Base-by-base conservation (phyloP, 2,113 vertebrate species). In the Nematolebias whitei region DNA sequence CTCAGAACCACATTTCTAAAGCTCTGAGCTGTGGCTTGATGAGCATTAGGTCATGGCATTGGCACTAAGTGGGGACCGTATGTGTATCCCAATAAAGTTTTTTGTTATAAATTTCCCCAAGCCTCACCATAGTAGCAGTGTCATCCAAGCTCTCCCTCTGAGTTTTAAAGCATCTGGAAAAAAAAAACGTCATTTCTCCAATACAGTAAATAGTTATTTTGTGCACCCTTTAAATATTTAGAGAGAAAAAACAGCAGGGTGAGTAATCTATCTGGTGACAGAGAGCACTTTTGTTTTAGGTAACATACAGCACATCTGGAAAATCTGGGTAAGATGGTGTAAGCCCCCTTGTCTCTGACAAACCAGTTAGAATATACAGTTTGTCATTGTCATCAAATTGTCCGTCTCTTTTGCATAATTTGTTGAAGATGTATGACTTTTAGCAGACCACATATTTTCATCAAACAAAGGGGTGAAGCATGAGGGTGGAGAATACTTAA, bases 131-230 rank as follows among this genome's bases (percentile, higher is more conserved):
- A 44, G 48, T 3, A 57, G 38, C 20, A 54, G 55, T 77, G 72
- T 68, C 62, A 56, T 61, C 68, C 76, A 50, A 60, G 35, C 43
- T 40, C 23, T 50, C 51, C 39, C 10, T 47, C 24, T 45, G 60
- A 52, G 69, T 38, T 79, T 68, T 64, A 45, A 39, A 32, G 67
- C 65, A 53, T 79, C 48, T 78, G 49, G 24, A 70, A 69, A 71
- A 26, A 61, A 74, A 65, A 70, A 83, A 86, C 65, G n/a, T n/a
- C n/a, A n/a, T n/a, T 63, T 48, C 57, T 71, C 69, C 76, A 80
- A 75, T 81, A 4, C 7, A 63, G 78, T 76, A 72, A 78, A 67
- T 74, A 35, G 59, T 64, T 48, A 22, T 47, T 64, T 57, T 35
- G 26, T 63, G 26, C 20, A 39, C 16, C 13, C 18, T 41, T n/a